These are phyloP conservation scores for Brachyistius frenatus DNA, from an alignment of 2,113 vertebrate genomes.

Conservation along the genomic window DNA sequence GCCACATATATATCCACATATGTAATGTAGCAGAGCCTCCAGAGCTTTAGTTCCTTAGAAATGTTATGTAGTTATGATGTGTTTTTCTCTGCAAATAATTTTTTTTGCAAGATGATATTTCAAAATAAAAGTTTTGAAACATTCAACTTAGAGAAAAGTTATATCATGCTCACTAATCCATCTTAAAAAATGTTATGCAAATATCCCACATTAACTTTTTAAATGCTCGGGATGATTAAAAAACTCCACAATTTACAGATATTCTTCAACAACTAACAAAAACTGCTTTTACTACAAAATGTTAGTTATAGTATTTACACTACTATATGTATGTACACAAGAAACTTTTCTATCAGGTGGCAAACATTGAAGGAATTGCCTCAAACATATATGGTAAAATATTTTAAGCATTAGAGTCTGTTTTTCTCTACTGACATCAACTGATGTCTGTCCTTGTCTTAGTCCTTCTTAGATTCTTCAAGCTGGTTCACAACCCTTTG, in stretches of 20 bases:
- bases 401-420: not conserved
- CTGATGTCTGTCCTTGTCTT: not conserved
- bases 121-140: not conserved
- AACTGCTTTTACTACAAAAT: too few relatives aligned
- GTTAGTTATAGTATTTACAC: too few relatives aligned
- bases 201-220: not conserved
- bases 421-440: not conserved
- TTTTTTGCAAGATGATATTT: not conserved
- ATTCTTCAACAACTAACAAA: too few relatives aligned
- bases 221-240: conserved; percentile 2
- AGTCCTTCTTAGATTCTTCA: not conserved
- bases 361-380: too few relatives aligned
- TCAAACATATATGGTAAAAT: too few relatives aligned
- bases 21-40: not conserved
- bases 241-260: not conserved
- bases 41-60: not conserved
- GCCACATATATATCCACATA: not conserved
- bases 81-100: conserved; percentile 15
- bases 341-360: too few relatives aligned
- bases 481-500: not conserved
- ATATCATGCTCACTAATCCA: too few relatives aligned
- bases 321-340: too few relatives aligned
- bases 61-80: not conserved
- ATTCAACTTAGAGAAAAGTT: not conserved
- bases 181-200: too few relatives aligned